phyloP scores from a whole-genome alignment of 2,797 vertebrate genomes.

The Rachycentron canadum region DNA sequence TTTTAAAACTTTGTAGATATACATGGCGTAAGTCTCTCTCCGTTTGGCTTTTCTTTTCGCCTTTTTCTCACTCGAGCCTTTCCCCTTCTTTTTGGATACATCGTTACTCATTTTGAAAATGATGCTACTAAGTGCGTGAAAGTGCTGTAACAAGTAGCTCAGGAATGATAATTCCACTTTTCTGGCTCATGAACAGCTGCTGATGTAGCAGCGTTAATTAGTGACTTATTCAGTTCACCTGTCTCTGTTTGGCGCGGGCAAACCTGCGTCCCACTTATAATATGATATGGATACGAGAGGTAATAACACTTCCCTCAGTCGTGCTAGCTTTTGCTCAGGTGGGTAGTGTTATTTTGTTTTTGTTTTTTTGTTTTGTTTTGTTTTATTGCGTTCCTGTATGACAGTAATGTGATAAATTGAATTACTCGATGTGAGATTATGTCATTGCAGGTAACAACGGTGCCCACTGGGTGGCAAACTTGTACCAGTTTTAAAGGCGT shows the following conservation, averaged over 20 bases:
- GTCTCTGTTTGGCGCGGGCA: constrained; percentile 2
- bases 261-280: too few species aligned
- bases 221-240: constrained; percentile 61
- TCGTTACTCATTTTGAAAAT: constrained; percentile 80
- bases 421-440: too few species aligned
- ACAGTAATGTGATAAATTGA: background rate
- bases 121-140: background rate
- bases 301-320: background rate
- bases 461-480: constrained; percentile 70
- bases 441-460: constrained; percentile 7
- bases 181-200: accelerated
- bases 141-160: background rate
- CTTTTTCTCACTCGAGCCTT: constrained; percentile 69
- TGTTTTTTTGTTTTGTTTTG: background rate
- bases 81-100: constrained; percentile 72
- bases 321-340: background rate
- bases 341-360: background rate
- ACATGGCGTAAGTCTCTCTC: constrained; percentile 87
- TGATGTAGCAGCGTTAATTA: constrained; percentile 59
- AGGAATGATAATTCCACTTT: constrained; percentile 9
- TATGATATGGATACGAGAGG: too few species aligned
- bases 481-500: constrained; percentile 33
- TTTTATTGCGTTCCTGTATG: background rate
- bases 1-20: constrained; percentile 91
- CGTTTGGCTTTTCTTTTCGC: constrained; percentile 79